Evolutionary conservation across 2,797 vertebrate genomes (phyloP).

Genomic region (Darevskia nairensis): DNA sequence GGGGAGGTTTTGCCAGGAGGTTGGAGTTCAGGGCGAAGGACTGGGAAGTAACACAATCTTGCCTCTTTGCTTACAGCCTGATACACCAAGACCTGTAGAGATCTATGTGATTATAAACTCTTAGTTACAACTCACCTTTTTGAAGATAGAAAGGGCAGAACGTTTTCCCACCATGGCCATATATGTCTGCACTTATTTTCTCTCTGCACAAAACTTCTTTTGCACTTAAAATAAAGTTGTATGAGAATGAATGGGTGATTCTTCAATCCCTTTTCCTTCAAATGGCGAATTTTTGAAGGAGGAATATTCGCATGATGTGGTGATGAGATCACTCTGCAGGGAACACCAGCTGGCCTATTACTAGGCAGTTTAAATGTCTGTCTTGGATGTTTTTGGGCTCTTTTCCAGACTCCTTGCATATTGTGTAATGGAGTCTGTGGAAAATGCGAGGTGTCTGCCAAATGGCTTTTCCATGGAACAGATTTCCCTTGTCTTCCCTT

Average conservation of each 20-base stretch:
- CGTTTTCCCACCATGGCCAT: background rate
- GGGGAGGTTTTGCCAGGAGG: background rate
- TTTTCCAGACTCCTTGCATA: slow-evolving; percentile 67
- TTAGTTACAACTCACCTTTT: background rate
- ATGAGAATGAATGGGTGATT: slow-evolving; percentile 46
- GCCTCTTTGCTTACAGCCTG: no score
- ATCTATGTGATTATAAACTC: background rate
- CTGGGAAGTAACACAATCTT: background rate
- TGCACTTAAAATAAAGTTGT: slow-evolving; percentile 40
- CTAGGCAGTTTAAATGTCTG: slow-evolving; percentile 70
- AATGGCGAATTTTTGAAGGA: slow-evolving; percentile 35
- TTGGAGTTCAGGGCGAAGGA: slow-evolving; percentile 4
- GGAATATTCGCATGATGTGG: slow-evolving; percentile 48
- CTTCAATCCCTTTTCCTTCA: background rate
- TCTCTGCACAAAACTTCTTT: background rate
- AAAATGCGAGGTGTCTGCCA: slow-evolving; percentile 42
- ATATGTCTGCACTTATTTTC: background rate
- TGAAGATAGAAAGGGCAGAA: background rate
- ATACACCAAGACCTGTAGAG: background rate
- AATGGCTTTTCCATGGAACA: slow-evolving; percentile 49
- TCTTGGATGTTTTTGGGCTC: slow-evolving; percentile 75
- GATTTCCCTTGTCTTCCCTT: background rate
- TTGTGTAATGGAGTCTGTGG: slow-evolving; percentile 60
- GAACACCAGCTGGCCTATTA: slow-evolving; percentile 82
- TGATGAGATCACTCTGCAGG: slow-evolving; percentile 73